Base-by-base conservation (phyloP, 2,797 vertebrate species). In the Microctenopoma stevenorrisi region DNA sequence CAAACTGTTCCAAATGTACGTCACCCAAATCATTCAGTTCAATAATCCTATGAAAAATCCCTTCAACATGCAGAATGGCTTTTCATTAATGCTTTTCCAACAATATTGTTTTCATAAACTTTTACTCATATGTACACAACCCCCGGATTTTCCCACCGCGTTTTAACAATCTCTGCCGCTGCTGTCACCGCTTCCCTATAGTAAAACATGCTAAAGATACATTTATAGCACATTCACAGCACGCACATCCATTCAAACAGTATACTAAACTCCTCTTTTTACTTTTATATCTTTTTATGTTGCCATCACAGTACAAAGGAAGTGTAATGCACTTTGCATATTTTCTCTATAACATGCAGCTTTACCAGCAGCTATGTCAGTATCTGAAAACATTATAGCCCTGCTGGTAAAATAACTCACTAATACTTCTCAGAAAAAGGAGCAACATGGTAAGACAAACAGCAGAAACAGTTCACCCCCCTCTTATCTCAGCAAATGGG, bases 401-500 rank as follows among this genome's bases (percentile, higher is more conserved):
- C 44, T 26, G 15, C 35, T 1, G 1, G n/a, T 46, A 66, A 72
- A 50, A 51, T 57, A 57, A 78, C 48, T 46, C 37, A 26, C 52
- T 22, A 64, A 74, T 52, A 56, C 58, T 66, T 49, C 37, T 53
- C 54, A 10, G 30, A 52, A 70, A 50, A 48, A 43, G n/a, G 3
- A 48, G 54, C 47, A 12, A 59, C 13, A 11, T 7, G 16, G 53
- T 37, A 65, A 58, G 54, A 79, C 42, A 81, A 85, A 79, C 69
- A 68, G 70, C 18, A 40, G 63, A 58, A 69, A 51, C 68, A 3
- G 2, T 28, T 61, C 70, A 53, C 49, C 68, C 63, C 63, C 37
- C 64, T 72, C 68, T 74, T 65, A 78, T 81, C 81, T 33, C 37
- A 86, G 66, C 72, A 82, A 89, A 83, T 22, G 54, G 51, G 25